Evolutionary conservation across 1,140 invertebrate genomes (phyloP).

Genomic region (Coboldia fuscipes): DNA sequence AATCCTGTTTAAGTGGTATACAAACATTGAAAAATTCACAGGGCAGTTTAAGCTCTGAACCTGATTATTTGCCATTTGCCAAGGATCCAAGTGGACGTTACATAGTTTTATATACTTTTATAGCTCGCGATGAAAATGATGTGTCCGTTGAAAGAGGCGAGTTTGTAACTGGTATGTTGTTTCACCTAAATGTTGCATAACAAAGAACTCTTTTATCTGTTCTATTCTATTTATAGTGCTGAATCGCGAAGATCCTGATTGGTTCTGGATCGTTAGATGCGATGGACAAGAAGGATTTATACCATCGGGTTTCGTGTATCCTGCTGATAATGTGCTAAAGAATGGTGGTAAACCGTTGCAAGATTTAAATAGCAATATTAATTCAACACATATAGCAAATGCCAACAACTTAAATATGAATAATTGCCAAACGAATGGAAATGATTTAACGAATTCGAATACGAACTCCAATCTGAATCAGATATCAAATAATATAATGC

Average conservation of each 20-base stretch:
- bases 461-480: too few species aligned
- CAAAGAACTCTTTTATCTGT: neutral
- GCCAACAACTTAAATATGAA: neutral
- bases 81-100: slow-evolving; percentile 79
- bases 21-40: slow-evolving; percentile 24
- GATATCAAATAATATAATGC: neutral
- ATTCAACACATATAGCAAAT: slow-evolving; percentile 4
- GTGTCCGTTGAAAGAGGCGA: slow-evolving; percentile 82
- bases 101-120: slow-evolving; percentile 83
- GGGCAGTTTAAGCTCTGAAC: slow-evolving; percentile 27
- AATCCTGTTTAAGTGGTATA: slow-evolving; percentile 14
- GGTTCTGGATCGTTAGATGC: slow-evolving; percentile 85
- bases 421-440: neutral
- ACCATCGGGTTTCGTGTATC: slow-evolving; percentile 85
- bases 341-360: slow-evolving; percentile 20
- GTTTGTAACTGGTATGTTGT: slow-evolving; percentile 48
- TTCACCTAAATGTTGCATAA: neutral
- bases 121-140: slow-evolving; percentile 83
- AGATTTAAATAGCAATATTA: slow-evolving; percentile 5
- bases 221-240: slow-evolving; percentile 30
- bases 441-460: neutral
- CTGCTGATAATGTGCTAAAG: slow-evolving; percentile 59
- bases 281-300: slow-evolving; percentile 92
- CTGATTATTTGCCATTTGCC: slow-evolving; percentile 53
- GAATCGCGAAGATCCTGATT: slow-evolving; percentile 83